Evolutionary conservation across 2,888 invertebrate species (phyloP).

Genomic region (Spicauda simplicius): DNA sequence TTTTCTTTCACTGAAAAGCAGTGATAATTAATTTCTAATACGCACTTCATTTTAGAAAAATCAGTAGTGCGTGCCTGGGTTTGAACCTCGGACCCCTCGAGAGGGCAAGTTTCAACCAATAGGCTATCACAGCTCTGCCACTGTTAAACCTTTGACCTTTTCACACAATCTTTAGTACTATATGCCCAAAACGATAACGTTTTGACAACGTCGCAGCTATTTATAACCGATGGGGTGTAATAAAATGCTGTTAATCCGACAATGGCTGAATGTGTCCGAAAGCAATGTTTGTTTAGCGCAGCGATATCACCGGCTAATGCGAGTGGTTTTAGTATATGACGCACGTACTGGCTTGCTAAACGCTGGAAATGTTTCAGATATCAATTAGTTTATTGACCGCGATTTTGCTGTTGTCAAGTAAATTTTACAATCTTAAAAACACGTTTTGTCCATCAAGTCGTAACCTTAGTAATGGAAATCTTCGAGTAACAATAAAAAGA

Average conservation of each 20-base stretch:
- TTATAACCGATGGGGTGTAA: conserved; percentile 9
- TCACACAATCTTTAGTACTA: not conserved
- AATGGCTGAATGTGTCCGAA: conserved; percentile 26
- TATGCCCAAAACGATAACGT: not conserved
- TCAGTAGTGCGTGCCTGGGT: no score
- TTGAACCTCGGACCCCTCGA: no score
- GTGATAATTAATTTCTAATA: no score
- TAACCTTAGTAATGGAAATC: no score
- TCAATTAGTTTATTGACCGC: conserved; percentile 1
- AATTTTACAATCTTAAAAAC: no score
- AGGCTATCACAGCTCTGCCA: no score
- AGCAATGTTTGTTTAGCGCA: conserved; percentile 29
- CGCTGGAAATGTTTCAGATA: conserved; percentile 25
- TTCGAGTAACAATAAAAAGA: no score
- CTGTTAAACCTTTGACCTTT: no score
- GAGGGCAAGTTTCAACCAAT: no score
- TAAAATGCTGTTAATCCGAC: conserved; percentile 24
- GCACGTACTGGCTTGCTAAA: conserved; percentile 23
- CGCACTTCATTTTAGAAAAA: no score
- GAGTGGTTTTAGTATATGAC: conserved; percentile 33
- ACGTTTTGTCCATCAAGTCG: no score
- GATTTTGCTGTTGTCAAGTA: not conserved
- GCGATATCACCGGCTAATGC: conserved; percentile 29
- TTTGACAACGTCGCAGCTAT: not conserved
- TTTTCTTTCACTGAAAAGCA: no score